These are phyloP conservation scores for Emydura subglobosa DNA, from an alignment of 2,113 vertebrate species.

Conservation along the genomic window DNA sequence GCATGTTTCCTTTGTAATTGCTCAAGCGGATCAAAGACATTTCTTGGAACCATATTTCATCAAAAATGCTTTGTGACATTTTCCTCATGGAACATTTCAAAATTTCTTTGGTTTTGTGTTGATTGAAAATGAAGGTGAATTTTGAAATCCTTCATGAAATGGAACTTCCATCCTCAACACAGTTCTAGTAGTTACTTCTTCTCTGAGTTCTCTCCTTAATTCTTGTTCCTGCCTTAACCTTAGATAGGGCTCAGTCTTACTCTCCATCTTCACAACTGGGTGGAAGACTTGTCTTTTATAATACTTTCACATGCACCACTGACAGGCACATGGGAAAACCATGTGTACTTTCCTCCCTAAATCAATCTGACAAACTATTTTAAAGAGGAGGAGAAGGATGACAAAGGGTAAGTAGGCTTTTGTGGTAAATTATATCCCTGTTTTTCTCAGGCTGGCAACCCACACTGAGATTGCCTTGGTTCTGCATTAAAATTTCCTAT, in stretches of 20 bases:
- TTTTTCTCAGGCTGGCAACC: not conserved
- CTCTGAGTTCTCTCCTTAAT: not conserved
- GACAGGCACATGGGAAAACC: not conserved
- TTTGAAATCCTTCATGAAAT: not conserved
- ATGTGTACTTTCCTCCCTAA: not conserved
- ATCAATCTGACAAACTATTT: not conserved
- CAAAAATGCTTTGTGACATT: not conserved
- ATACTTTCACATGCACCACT: not conserved
- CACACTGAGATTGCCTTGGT: not conserved
- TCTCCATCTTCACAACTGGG: not conserved
- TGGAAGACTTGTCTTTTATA: not conserved
- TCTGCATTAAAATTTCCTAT: not conserved
- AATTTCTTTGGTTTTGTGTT: not conserved
- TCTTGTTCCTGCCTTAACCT: not conserved
- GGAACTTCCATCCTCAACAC: not conserved
- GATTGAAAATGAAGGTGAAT: not conserved
- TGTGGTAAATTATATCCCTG: not conserved
- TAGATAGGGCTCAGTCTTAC: not conserved
- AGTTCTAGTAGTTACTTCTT: fast-evolving
- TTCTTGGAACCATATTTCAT: not conserved
- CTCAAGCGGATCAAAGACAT: not conserved
- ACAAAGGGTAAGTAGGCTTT: not conserved
- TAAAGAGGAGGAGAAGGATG: not conserved
- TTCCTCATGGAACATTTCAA: not conserved
- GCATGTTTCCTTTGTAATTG: not conserved